Base-by-base conservation (phyloP, 2,888 invertebrate species). In the Carpatolechia fugitivella region DNA sequence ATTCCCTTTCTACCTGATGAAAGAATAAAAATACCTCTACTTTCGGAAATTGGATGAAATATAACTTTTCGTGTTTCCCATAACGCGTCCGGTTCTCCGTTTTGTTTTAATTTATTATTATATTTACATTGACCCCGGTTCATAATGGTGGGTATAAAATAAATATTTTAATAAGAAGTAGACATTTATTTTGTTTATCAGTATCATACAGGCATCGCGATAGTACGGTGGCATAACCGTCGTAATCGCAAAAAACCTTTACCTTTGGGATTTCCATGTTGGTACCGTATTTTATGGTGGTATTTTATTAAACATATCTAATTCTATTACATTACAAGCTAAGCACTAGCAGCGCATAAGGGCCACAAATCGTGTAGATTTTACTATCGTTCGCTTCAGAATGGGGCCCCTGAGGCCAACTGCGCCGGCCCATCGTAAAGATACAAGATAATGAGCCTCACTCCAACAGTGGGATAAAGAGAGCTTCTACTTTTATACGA, bases 341-440 rank as follows among this genome's bases (percentile, higher is more conserved):
- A 24, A 24, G 24, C 24, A 24, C 24, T 24, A 24, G 24, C 5
- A 20, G 29, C 44, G 40, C n/a, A n/a, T 11, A n/a, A 20, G 11
- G 16, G 24, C 14, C 40, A 31, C 56, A 56, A 52, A 48, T 52
- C 48, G 30, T n/a, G n/a, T 44, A 30, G 38, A 31, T 46, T 56
- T 53, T 56, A 56, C 47, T 50, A 47, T 40, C 24, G 24, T 33
- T 40, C 33, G 20, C 18, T 11, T n/a, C 13, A 16, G 56, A 51
- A 51, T 38, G 24, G 50, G 4, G 5, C 56, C 50, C 44, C 8
- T 6, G 51, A 48, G 56, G 14, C 53, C 38, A 40, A 30, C 35
- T 16, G 10, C 29, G 48, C 49, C 35, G 53, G 38, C 51, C 56
- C 55, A 33, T 57, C 57, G 57, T 57, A 57, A 57, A 57, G 52